Evolutionary conservation across 64 coral and sea anemone genomes (phyloP).

Genomic region (Astreopora myriophthalma): DNA sequence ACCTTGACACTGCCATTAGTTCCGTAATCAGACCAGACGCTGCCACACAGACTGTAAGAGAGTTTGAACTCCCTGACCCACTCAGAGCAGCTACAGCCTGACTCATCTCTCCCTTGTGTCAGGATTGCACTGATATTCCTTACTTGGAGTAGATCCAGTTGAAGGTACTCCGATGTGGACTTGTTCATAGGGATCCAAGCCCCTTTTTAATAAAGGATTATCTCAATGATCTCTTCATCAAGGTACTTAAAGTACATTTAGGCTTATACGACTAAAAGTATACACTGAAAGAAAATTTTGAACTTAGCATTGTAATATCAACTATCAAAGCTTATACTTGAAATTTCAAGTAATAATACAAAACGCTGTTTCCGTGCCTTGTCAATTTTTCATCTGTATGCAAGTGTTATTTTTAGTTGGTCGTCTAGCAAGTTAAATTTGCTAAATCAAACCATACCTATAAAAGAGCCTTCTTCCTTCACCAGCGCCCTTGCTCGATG

Average conservation of each 20-base stretch:
- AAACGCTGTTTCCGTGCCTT: no score
- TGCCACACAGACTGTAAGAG: slow-evolving; percentile 24
- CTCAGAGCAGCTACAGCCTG: not conserved
- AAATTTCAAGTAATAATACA: no score
- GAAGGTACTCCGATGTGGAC: not conserved
- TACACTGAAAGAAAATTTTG: no score
- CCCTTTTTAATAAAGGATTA: not conserved
- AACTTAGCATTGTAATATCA: no score
- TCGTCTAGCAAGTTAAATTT: no score
- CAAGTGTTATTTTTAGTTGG: no score
- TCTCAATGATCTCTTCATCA: not conserved
- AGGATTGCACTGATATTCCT: slow-evolving; percentile 8
- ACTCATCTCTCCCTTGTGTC: slow-evolving; percentile 4
- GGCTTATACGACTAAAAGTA: no score
- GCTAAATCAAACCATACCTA: not conserved
- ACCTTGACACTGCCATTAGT: slow-evolving; percentile 4
- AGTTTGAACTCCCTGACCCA: not conserved
- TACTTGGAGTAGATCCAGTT: slow-evolving; percentile 9
- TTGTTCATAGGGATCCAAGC: not conserved
- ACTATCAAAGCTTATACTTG: no score
- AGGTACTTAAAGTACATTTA: no score
- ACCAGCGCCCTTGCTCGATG: not conserved
- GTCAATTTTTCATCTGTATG: no score
- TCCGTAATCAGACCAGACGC: not conserved
- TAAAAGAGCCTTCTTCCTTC: not conserved